Evolutionary conservation across 2,888 invertebrate species (phyloP).

Genomic region (Nomada flava): DNA sequence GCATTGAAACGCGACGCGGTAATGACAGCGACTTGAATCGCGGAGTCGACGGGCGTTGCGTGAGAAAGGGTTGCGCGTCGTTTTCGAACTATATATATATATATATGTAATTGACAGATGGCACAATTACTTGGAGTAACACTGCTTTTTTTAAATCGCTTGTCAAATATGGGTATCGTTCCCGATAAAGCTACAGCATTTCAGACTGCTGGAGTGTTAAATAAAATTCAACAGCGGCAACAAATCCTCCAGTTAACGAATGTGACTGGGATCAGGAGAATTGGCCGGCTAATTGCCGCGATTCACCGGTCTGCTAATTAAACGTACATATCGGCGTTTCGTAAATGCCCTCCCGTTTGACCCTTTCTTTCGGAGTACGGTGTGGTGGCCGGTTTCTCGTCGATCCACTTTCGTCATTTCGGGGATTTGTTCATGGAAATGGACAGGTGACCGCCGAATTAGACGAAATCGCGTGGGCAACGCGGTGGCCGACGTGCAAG

Average conservation of each 20-base stretch:
- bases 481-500: background rate
- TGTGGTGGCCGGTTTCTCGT: too few relatives aligned
- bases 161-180: background rate
- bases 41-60: background rate
- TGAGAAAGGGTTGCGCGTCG: background rate
- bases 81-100: too few relatives aligned
- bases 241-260: background rate
- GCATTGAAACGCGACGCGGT: slow-evolving; percentile 7
- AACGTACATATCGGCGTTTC: slow-evolving; percentile 25
- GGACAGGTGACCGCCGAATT: background rate
- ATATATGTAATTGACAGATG: background rate
- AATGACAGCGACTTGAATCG: background rate
- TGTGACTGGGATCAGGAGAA: slow-evolving; percentile 8
- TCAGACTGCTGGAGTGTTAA: background rate
- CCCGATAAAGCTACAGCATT: background rate
- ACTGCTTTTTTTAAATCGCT: background rate
- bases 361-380: background rate
- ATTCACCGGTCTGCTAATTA: slow-evolving; percentile 8
- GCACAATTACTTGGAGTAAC: background rate
- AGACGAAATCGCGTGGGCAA: background rate
- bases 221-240: slow-evolving; percentile 14
- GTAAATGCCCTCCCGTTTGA: background rate
- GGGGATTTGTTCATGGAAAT: background rate
- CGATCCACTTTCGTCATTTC: background rate
- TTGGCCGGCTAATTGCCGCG: slow-evolving; percentile 3